A percentile compares a stretch with the other conserved stretches of the same genome.
These are phyloP conservation scores for Intellagama lesueurii DNA, from an alignment of 2,797 vertebrate species.

Conservation along the genomic window DNA sequence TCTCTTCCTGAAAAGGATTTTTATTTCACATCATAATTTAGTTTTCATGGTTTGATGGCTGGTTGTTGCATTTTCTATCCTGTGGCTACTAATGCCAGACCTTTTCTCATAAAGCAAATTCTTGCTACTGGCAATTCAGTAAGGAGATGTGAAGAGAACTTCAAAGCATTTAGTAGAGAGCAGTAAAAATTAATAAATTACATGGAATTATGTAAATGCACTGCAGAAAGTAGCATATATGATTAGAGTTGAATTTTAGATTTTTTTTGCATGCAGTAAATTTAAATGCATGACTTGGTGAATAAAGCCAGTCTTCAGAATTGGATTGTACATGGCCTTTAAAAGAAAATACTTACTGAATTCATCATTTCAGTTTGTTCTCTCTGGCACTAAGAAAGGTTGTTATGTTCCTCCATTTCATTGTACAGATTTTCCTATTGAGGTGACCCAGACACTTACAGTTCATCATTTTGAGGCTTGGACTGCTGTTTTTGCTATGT, in stretches of 20 bases:
- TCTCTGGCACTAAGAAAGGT: neutral
- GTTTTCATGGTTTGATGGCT: slow-evolving; percentile 18
- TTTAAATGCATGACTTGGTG: neutral
- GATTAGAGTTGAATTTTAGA: slow-evolving; percentile 20
- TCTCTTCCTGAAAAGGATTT: neutral
- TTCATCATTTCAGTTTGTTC: neutral
- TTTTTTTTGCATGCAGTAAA: neutral
- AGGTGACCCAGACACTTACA: no score
- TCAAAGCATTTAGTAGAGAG: slow-evolving; percentile 35
- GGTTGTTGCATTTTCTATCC: slow-evolving; percentile 7
- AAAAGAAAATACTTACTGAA: neutral
- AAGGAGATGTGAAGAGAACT: neutral
- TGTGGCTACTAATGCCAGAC: neutral
- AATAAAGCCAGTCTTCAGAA: neutral
- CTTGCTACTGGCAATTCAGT: slow-evolving; percentile 16
- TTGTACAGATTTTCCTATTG: neutral
- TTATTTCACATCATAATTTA: neutral
- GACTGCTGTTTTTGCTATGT: neutral
- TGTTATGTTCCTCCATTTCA: neutral
- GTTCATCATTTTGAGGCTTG: no score
- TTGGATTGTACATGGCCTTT: neutral
- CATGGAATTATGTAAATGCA: slow-evolving; percentile 30
- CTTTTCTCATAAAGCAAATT: slow-evolving; percentile 5
- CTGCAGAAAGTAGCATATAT: slow-evolving; percentile 9
- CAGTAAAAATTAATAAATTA: slow-evolving; percentile 34